Evolutionary conservation across 2,888 invertebrate genomes (phyloP), one percentile per base, ranked within the genome.

Genomic region (Rhabditophanes sp.): DNA sequence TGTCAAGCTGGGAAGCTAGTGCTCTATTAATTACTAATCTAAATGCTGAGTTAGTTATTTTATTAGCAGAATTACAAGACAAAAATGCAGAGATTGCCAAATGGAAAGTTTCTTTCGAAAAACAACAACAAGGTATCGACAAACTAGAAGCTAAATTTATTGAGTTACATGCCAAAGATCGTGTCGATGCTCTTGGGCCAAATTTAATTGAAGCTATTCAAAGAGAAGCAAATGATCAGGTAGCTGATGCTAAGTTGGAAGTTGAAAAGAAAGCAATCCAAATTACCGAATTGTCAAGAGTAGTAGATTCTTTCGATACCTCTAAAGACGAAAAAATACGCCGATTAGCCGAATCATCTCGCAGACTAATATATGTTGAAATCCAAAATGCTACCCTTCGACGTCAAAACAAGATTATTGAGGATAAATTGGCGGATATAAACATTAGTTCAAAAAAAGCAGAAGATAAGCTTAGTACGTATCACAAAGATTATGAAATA

Each of bases 321-420:
- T 46, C 36, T 6, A 57, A 53, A 4, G 34, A 33, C 9, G 60
- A 61, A 36, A 12, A 48, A 26, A 57, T 60, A 33, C 35, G 60
- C 25, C 36, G 60, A 26, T 41, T 56, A 33, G 59, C 49, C 21
- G 60, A 59, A 30, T 44, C 46, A 5, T 48, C 56, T n/a, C 36
- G 60, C 23, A 53, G 51, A 29, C 29, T 59, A 26, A 44, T 59
- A 9, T 45, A 41, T 28, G 25, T 48, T 17, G 35, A 37, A 17
- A 53, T 48, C 16, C 38, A 39, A 35, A 42, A 41, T 19, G 15
- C 36, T 1, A 32, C 38, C 20, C 20, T 30, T 17, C 30, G 33
- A 19, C 23, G 48, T 12, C 24, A 34, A 8, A 19, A 30, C 9
- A 17, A 36, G 12, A 39, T 29, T 18, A 22, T 19, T 14, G 44